Evolutionary conservation across 1,140 invertebrate genomes (phyloP).

Genomic region (Eufriesea mexicana): DNA sequence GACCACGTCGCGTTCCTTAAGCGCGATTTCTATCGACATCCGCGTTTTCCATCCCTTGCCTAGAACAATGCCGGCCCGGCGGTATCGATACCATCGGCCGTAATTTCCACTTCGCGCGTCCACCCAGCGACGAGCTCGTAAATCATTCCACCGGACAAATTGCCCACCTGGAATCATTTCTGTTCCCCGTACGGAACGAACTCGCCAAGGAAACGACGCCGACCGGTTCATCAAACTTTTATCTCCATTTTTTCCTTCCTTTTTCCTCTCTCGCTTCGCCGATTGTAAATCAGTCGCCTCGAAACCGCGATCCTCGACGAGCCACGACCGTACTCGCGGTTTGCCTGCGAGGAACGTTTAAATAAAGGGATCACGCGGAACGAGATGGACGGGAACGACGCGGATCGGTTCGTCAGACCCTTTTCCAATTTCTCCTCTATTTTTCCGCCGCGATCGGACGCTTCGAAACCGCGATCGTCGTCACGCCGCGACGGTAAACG

Average conservation of each 20-base stretch:
- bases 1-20: slow-evolving; percentile 2
- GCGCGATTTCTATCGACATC: slow-evolving; percentile 44
- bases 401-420: background rate
- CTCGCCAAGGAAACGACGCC: background rate
- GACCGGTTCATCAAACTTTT: slow-evolving; percentile 3
- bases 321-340: background rate
- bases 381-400: background rate
- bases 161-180: slow-evolving; percentile 39
- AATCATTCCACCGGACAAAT: slow-evolving; percentile 50
- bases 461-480: background rate
- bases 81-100: slow-evolving; percentile 40
- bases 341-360: no score
- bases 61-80: slow-evolving; percentile 23
- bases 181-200: background rate
- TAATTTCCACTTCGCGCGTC: slow-evolving; percentile 36
- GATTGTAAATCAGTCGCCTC: slow-evolving; percentile 20
- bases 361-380: no score
- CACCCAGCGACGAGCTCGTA: slow-evolving; percentile 25
- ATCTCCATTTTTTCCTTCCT: background rate
- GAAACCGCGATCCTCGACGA: background rate
- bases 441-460: background rate
- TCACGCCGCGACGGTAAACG: background rate
- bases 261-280: background rate
- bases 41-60: slow-evolving; percentile 31
- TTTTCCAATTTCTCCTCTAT: background rate